phyloP scores from a whole-genome alignment of 2,888 invertebrate genomes.

The Macrosiphum euphorbiae region DNA sequence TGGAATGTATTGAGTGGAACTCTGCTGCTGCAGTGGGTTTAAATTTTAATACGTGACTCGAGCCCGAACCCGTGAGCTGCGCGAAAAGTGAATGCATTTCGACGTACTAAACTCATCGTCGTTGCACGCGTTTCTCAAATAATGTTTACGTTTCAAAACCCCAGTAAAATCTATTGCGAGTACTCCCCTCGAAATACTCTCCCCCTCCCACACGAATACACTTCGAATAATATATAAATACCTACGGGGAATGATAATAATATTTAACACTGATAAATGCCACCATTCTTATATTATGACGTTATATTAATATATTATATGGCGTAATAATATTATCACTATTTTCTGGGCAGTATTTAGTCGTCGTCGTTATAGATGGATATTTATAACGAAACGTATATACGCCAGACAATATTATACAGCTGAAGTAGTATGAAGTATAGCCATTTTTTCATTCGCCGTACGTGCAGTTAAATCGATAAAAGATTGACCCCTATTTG shows the following conservation, averaged over 20 bases:
- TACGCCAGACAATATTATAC: neutral
- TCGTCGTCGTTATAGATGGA: neutral
- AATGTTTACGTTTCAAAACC: neutral
- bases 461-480: slow-evolving; percentile 45
- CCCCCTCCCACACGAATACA: no score
- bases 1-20: neutral
- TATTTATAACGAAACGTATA: neutral
- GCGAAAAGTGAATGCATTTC: neutral
- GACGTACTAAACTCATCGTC: neutral
- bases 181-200: neutral
- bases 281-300: neutral
- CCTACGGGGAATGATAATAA: neutral
- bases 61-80: neutral
- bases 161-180: neutral
- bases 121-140: neutral
- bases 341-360: neutral
- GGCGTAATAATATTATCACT: neutral
- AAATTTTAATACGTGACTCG: neutral
- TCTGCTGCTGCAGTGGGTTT: neutral
- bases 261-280: neutral
- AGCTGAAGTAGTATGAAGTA: neutral
- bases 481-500: slow-evolving; percentile 44
- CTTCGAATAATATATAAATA: no score
- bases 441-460: slow-evolving; percentile 21
- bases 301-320: no score